These are phyloP conservation scores for Physella acuta DNA, from an alignment of 1,140 invertebrate species.

Conservation along the genomic window DNA sequence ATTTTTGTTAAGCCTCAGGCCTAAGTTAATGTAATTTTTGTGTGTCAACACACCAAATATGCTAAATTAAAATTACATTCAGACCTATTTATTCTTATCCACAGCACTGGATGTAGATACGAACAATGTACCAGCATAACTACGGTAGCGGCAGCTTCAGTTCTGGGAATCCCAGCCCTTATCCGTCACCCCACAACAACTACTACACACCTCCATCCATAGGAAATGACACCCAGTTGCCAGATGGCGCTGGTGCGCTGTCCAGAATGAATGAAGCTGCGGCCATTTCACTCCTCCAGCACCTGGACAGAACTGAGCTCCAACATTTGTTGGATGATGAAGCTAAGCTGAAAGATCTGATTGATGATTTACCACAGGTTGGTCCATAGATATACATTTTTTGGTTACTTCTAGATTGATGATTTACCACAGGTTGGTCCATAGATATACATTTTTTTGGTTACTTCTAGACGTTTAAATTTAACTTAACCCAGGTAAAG, in stretches of 20 bases:
- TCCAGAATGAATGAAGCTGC: conserved; percentile 52
- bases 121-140: not conserved
- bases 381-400: too few species aligned
- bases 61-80: too few species aligned
- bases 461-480: too few species aligned
- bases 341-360: conserved; percentile 76
- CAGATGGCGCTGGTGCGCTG: not conserved
- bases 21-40: too few species aligned
- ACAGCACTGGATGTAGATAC: too few species aligned
- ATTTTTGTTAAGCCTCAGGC: too few species aligned
- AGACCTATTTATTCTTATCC: too few species aligned
- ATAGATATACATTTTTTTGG: too few species aligned
- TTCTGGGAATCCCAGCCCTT: not conserved
- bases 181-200: not conserved
- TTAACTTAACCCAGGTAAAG: too few species aligned
- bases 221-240: not conserved
- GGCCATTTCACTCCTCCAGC: conserved; percentile 64
- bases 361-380: conserved; percentile 79
- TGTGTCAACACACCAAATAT: too few species aligned
- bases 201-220: not conserved
- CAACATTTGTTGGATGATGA: conserved; percentile 83
- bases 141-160: not conserved
- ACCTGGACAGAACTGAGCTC: conserved; percentile 73
- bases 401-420: too few species aligned
- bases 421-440: conserved; percentile 77